A percentile compares a stretch with the other conserved stretches of the same genome.
Conservation (phyloP, 92 coral and sea anemone species). For the Epizoanthus illoricatus region DNA sequence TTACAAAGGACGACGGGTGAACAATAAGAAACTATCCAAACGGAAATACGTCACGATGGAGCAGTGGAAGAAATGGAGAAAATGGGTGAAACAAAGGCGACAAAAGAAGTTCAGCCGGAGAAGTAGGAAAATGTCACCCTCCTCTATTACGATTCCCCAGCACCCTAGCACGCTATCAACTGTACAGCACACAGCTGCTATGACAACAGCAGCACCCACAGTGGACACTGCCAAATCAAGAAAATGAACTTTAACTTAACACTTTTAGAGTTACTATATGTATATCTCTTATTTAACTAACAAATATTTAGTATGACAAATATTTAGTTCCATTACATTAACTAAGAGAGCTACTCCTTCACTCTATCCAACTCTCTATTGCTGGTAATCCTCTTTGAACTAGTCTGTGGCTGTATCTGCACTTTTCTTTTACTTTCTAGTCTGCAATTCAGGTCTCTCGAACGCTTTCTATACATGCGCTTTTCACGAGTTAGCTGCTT, state of each 20-base stretch:
- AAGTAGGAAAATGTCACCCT: conserved; percentile 8
- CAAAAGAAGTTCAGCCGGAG: conserved; percentile 40
- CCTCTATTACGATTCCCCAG: not conserved
- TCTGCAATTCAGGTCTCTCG: no score
- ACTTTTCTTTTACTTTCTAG: no score
- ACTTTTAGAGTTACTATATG: not conserved
- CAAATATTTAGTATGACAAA: no score
- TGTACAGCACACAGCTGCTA: not conserved
- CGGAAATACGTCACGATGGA: conserved; percentile 56
- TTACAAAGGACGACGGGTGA: conserved; percentile 58
- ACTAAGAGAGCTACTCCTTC: no score
- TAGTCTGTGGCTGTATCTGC: no score
- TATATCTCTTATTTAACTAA: no score
- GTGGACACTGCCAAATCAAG: not conserved
- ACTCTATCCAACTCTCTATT: no score
- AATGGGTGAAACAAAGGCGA: conserved; percentile 61
- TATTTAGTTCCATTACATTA: no score
- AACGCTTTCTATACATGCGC: no score
- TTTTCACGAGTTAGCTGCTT: no score
- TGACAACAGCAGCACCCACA: not conserved
- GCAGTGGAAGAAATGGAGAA: conserved; percentile 77
- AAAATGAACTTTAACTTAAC: not conserved
- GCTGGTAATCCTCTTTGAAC: no score
- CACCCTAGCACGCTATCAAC: not conserved
- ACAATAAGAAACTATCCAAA: conserved; percentile 42